Percentiles rank a stretch among this genome's conserved stretches.
Conservation (phyloP, 2,888 invertebrate species). For the Conops quadrifasciatus region DNA sequence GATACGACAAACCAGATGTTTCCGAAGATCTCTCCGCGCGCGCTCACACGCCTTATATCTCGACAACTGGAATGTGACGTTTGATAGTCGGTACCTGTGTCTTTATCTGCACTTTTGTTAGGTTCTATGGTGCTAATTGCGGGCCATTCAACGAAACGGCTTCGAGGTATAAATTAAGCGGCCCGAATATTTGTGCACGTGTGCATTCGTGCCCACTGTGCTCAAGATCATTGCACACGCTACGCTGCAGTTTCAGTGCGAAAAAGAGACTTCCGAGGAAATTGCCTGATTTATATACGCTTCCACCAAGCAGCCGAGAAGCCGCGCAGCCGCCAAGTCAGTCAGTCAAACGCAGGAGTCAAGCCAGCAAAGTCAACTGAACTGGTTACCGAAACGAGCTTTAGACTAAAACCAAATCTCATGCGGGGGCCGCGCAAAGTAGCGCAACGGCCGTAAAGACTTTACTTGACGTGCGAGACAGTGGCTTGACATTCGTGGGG, state of each 20-base stretch:
- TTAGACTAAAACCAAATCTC: slow-evolving; percentile 25
- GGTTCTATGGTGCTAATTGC: too few relatives aligned
- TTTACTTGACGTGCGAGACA: neutral
- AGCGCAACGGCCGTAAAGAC: slow-evolving; percentile 15
- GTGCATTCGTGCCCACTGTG: neutral
- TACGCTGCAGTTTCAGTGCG: slow-evolving; percentile 17
- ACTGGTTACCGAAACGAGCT: slow-evolving; percentile 29
- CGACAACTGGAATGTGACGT: too few relatives aligned
- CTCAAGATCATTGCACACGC: neutral
- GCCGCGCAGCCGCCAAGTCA: slow-evolving; percentile 12
- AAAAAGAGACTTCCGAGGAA: slow-evolving; percentile 46
- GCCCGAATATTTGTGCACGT: too few relatives aligned
- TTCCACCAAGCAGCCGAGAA: slow-evolving; percentile 26
- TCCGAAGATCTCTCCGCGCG: too few relatives aligned
- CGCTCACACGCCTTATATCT: too few relatives aligned
- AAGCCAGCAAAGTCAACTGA: slow-evolving; percentile 14
- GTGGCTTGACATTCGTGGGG: too few relatives aligned
- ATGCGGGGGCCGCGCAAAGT: slow-evolving; percentile 43
- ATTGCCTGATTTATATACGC: slow-evolving; percentile 41
- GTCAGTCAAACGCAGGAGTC: slow-evolving; percentile 30
- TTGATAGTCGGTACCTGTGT: too few relatives aligned
- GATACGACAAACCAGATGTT: too few relatives aligned
- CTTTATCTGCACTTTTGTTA: too few relatives aligned
- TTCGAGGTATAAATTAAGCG: too few relatives aligned
- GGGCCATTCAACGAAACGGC: too few relatives aligned